phyloP scores from a whole-genome alignment of 1,140 invertebrate species.

The Paracyclopina nana region DNA sequence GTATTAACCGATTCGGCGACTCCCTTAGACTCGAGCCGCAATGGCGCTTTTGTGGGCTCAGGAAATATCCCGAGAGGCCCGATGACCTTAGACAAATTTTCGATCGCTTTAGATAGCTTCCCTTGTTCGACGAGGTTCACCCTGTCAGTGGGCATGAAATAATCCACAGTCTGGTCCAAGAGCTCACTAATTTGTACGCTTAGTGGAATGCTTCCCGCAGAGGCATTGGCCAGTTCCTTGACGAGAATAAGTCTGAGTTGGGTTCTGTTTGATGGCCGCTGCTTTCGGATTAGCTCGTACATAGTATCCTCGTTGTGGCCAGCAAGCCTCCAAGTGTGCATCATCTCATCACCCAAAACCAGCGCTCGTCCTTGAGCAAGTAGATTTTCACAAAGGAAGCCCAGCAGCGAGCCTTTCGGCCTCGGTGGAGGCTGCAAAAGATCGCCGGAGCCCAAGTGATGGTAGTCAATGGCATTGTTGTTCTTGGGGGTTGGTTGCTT shows the following conservation, averaged over 20 bases:
- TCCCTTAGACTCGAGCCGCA: too few species aligned
- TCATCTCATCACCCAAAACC: not conserved
- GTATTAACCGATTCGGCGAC: too few species aligned
- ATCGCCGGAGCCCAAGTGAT: not conserved
- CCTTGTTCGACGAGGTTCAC: too few species aligned
- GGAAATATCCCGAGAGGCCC: too few species aligned
- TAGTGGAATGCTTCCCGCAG: not conserved
- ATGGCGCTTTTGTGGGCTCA: too few species aligned
- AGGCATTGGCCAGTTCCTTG: not conserved
- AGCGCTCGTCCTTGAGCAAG: not conserved
- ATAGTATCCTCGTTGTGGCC: not conserved
- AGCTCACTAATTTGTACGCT: not conserved
- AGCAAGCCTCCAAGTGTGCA: not conserved
- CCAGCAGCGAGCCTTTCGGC: not conserved
- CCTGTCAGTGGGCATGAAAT: too few species aligned
- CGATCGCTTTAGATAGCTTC: too few species aligned
- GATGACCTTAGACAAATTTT: too few species aligned
- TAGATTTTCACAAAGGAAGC: not conserved
- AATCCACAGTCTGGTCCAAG: not conserved
- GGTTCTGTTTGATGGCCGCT: not conserved
- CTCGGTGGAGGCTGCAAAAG: not conserved
- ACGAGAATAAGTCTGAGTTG: constrained; percentile 1
- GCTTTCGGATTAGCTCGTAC: not conserved
- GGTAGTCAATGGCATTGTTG: not conserved
- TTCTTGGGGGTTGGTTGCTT: not conserved